Base-by-base conservation (phyloP, 2,113 vertebrate species). In the Perca schrenkii region DNA sequence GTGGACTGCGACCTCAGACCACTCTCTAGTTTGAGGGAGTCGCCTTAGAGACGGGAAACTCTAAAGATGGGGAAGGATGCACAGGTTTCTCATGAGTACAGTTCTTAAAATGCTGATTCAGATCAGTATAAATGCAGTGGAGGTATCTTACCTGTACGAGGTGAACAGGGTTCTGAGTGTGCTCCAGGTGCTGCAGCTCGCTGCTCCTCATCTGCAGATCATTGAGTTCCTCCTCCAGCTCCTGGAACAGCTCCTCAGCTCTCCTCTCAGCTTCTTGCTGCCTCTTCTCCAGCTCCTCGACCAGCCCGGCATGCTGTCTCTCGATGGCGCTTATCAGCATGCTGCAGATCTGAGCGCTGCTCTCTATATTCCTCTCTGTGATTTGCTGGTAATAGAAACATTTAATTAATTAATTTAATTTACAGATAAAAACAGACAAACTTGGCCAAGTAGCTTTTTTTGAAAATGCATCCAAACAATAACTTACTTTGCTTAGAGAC, bases 131-230 rank as follows among this genome's bases (percentile, higher is more conserved):
- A 17, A 21, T 15, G 2, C 19, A 8, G 28, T 3, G 6, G 14
- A 3, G 50, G 13, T 50, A 0, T 67, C 73, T 52, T 1, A 94
- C 93, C 92, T 91, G 91, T 12, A 93, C 64, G 28, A 93, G 70
- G 53, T 89, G 81, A 3, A 93, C 75, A 1, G 84, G 80, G 71
- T 86, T 89, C 58, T 74, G 67, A 0, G 13, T 85, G 57, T 64
- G 69, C 72, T 86, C 63, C 69, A 93, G 92, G 19, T 81, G 22
- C 28, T 87, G 67, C 76, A 94, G 79, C 34, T 93, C 89, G 10
- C 21, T 74, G 66, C n/a, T 0, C 56, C 84, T 89, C 13, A 7
- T 60, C 66, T 88, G 83, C 16, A 94, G 87, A 1, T 88, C 63
- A 0, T 0, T 14, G 36, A 92, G 67, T 56, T 94, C 92, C 67